A percentile compares a stretch with the other conserved stretches of the same genome.
Conservation (phyloP, 2,797 vertebrate species). For the Pangasius mekongensis region DNA sequence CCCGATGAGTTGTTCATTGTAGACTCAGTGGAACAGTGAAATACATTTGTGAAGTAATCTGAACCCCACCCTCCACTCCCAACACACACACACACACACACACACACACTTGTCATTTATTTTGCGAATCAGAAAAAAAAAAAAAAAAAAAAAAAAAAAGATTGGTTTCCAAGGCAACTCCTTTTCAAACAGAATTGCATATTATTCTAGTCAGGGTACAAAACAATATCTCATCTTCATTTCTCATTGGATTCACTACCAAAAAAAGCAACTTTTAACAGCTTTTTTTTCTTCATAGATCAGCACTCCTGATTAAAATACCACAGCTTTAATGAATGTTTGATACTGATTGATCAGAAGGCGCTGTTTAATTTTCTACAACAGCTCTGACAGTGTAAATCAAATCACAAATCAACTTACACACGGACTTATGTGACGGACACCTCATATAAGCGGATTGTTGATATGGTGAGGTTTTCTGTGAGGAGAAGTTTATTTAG, state of each 20-base stretch:
- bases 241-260: background rate
- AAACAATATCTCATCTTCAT: conserved; percentile 14
- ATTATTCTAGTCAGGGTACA: conserved; percentile 49
- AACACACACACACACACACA: background rate
- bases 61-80: background rate
- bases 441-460: background rate
- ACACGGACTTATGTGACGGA: background rate
- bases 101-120: background rate
- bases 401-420: background rate
- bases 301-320: conserved; percentile 2
- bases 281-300: background rate
- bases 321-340: background rate
- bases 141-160: too few species aligned
- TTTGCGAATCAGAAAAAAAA: background rate
- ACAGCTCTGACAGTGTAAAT: background rate
- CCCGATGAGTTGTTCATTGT: background rate
- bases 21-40: background rate
- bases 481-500: background rate
- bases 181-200: conserved; percentile 51
- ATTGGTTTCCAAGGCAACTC: conserved; percentile 2
- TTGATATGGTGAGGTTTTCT: background rate
- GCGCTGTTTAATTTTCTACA: background rate
- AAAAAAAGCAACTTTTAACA: background rate
- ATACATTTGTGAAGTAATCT: background rate
- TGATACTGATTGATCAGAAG: background rate